Evolutionary conservation across 37 sponge, comb jelly and placozoan species (phyloP), one percentile per base, ranked within the genome.

Genomic region (Crambe crambe): DNA sequence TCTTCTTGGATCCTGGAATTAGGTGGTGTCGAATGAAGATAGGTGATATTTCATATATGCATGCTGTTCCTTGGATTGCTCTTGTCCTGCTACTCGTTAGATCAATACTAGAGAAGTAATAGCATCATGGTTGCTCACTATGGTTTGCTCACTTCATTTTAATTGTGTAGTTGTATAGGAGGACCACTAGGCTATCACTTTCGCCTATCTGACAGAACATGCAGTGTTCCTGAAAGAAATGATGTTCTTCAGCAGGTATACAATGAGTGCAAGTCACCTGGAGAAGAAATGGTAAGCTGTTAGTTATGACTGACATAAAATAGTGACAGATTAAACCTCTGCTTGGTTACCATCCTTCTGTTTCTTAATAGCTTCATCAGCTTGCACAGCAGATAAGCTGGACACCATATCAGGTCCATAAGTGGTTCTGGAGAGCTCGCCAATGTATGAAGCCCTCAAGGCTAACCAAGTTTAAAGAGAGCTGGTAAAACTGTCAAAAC

Each of bases 401-500:
- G 83, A 72, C 57, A 9, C 38, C 66, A 3, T 73, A 83, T 62
- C 35, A 40, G 15, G 83, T 83, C 0, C 56, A 63, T 20, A 58
- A 32, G 67, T 83, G 83, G 83, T 74, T 83, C 67, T 56, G 62
- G 44, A 73, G 40, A 35, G 83, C 83, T 2, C 59, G 83, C 5
- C 73, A 83, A 25, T 74, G 3, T 27, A 22, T 17, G 2, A 83
- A 83, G 23, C 75, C 75, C 25, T 83, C 83, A 8, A 27, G 20
- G 32, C 65, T 83, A 38, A 83, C 75, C n/a, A 73, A 74, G 40
- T 83, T 83, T 26, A 74, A 66, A 31, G 83, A 83, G 57, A 54
- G 68, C 54, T 40, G 74, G 83, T 83, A 15, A 83, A 15, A 17
- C 0, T 18, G 2, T 2, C 9, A 26, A 15, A 18, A 41, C 20